phyloP scores from a whole-genome alignment of 2,113 vertebrate species.

The Hemichromis elongatus region DNA sequence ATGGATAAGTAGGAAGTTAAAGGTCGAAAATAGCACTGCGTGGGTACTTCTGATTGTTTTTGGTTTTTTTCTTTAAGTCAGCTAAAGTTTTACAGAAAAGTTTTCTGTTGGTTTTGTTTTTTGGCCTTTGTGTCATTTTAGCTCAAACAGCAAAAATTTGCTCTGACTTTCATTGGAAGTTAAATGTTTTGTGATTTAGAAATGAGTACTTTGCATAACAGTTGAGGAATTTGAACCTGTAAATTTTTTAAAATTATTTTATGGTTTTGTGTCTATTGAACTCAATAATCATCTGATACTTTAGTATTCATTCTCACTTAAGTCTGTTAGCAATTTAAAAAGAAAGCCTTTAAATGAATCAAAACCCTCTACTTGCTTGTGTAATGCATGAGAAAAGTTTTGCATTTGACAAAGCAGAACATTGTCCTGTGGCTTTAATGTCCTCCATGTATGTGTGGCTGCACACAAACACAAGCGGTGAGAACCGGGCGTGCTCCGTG shows the following conservation, averaged over 20 bases:
- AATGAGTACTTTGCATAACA: background rate
- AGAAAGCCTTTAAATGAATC: background rate
- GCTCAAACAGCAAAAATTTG: background rate
- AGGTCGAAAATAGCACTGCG: background rate
- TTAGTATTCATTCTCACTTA: background rate
- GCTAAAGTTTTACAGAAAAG: background rate
- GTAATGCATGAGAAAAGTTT: background rate
- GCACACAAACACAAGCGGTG: slow-evolving; percentile 49
- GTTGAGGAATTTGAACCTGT: background rate
- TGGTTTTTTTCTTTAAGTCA: background rate
- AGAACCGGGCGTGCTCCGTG: slow-evolving; percentile 50
- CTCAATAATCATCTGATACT: background rate
- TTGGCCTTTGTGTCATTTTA: background rate
- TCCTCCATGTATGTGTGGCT: slow-evolving; percentile 39
- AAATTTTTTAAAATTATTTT: background rate
- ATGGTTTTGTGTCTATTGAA: background rate
- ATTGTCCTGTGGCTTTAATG: slow-evolving; percentile 35
- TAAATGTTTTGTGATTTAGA: background rate
- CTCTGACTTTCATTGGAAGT: background rate
- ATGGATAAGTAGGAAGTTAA: too few species aligned
- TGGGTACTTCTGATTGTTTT: background rate
- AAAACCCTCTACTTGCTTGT: background rate
- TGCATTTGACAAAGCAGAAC: background rate
- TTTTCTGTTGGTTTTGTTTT: background rate
- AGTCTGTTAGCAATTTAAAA: background rate